Evolutionary conservation across 2,888 invertebrate species (phyloP).

Genomic region (Tachina fera): DNA sequence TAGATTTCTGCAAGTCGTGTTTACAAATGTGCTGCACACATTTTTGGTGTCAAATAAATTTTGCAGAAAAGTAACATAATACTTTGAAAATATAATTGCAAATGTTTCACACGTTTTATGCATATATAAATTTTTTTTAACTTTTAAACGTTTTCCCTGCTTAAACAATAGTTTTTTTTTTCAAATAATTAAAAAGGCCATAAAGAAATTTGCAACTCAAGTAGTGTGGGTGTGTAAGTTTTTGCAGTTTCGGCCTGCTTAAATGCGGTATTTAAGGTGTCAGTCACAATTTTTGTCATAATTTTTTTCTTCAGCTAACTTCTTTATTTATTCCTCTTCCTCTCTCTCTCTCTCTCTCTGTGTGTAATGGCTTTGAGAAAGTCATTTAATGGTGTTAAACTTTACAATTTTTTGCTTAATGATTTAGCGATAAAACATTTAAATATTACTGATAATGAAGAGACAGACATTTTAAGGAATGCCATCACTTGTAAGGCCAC

Average conservation of each 20-base stretch:
- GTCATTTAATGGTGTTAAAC: slow-evolving; percentile 28
- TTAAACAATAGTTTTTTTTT: slow-evolving; percentile 30
- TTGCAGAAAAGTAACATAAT: not conserved
- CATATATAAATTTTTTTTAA: slow-evolving; percentile 18
- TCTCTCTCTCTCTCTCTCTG: not conserved
- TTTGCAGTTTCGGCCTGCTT: not conserved
- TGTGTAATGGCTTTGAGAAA: slow-evolving; percentile 40
- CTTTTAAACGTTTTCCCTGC: slow-evolving; percentile 49
- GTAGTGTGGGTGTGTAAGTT: slow-evolving; percentile 28
- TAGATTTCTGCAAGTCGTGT: too few relatives aligned
- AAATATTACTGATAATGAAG: slow-evolving; percentile 50
- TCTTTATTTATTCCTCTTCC: not conserved
- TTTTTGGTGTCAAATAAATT: not conserved
- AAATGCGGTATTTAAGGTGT: slow-evolving; percentile 30
- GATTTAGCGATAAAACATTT: slow-evolving; percentile 47
- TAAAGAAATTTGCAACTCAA: slow-evolving; percentile 31
- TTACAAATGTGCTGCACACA: too few relatives aligned
- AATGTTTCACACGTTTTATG: slow-evolving; percentile 43
- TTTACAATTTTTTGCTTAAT: slow-evolving; percentile 12
- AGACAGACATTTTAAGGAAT: slow-evolving; percentile 56
- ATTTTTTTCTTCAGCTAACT: not conserved
- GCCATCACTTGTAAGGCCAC: slow-evolving; percentile 38
- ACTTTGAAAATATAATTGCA: not conserved
- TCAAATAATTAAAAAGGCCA: slow-evolving; percentile 45
- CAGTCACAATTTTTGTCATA: slow-evolving; percentile 7